Conservation (phyloP, 2,888 invertebrate species). For the Dugesia japonica region DNA sequence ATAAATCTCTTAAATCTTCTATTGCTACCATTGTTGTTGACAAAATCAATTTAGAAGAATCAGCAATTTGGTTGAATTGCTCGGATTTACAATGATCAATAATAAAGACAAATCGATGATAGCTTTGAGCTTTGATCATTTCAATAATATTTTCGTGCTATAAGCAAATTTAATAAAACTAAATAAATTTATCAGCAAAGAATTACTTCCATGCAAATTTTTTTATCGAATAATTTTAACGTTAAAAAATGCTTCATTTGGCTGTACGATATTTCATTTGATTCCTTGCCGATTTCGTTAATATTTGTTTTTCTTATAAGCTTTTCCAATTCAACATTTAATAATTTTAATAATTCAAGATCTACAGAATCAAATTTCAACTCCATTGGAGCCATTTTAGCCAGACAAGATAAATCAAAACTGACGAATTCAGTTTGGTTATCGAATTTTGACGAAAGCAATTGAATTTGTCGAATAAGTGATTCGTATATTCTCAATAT, state of each 20-base stretch:
- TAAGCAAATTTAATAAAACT: not conserved
- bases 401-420: not conserved
- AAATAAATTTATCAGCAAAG: not conserved
- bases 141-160: not conserved
- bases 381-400: not conserved
- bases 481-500: not conserved
- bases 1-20: not conserved
- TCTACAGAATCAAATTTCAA: not conserved
- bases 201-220: not conserved
- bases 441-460: not conserved
- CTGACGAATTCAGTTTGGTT: not conserved
- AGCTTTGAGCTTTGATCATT: not conserved
- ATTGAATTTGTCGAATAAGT: not conserved
- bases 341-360: not conserved
- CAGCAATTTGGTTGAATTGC: not conserved
- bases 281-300: not conserved
- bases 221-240: not conserved
- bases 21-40: not conserved
- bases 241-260: not conserved
- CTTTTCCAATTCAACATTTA: not conserved
- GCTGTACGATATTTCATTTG: not conserved
- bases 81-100: constrained; percentile 14
- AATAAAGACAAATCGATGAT: not conserved
- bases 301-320: not conserved
- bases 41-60: not conserved